Evolutionary conservation across 2,888 invertebrate species (phyloP).

Genomic region (Eucriotettix oculatus): DNA sequence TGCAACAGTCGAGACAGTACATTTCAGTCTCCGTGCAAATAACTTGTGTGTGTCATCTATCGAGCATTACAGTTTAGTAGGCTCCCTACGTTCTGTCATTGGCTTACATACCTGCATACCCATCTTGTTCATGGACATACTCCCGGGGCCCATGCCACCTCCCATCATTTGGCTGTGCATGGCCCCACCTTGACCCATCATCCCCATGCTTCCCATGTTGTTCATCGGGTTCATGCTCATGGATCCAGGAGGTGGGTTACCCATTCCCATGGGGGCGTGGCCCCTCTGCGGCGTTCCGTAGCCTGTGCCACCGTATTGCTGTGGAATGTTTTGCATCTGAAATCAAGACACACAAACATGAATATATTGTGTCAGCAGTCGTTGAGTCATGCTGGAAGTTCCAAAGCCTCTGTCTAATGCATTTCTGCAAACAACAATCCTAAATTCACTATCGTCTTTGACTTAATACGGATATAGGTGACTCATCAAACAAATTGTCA

Average conservation of each 20-base stretch:
- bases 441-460: no score
- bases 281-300: slow-evolving; percentile 37
- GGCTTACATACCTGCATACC: slow-evolving; percentile 24
- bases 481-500: no score
- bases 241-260: slow-evolving; percentile 34
- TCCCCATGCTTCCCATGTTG: slow-evolving; percentile 43
- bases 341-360: background rate
- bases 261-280: slow-evolving; percentile 36
- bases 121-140: slow-evolving; percentile 14
- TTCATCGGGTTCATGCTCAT: slow-evolving; percentile 20
- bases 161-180: slow-evolving; percentile 20
- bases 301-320: slow-evolving; percentile 39
- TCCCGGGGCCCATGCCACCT: slow-evolving; percentile 9
- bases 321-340: slow-evolving; percentile 40
- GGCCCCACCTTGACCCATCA: slow-evolving; percentile 24
- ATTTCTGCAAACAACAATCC: no score
- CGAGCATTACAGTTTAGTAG: no score
- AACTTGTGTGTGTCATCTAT: no score
- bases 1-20: no score
- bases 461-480: no score
- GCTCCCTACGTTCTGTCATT: no score
- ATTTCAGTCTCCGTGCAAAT: no score
- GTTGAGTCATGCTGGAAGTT: no score
- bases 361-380: no score
- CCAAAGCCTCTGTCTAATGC: no score